Evolutionary conservation across 2,113 vertebrate genomes (phyloP), one percentile per base, ranked within the genome.

Genomic region (Eira barbara): DNA sequence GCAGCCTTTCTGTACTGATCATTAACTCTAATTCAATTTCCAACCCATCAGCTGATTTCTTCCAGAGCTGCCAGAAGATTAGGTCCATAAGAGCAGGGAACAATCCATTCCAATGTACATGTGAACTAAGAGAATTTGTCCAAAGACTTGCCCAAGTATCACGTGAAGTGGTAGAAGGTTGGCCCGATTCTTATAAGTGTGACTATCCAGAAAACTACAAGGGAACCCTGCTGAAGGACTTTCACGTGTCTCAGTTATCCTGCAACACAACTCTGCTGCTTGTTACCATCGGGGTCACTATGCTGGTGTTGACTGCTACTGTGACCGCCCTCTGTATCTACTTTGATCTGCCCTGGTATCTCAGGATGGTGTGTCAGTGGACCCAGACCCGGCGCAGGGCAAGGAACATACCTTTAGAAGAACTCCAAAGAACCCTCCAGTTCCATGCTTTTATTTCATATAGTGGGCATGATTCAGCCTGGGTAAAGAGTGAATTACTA

Each of bases 361-460:
- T 98, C 8, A 95, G 98, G 73, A 99, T 99, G 99, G 98, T 98
- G 10, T 99, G 98, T 98, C 99, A 99, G 97, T 99, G 99, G 99
- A 98, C 99, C n/a, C 99, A 98, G 96, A 99, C 98, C 6, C 99
- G 99, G 97, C 99, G 96, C 42, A 98, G 99, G 45, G 97, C 98
- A 6, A 95, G 98, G 98, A 98, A 87, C 10, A 5, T 2, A 13
- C 91, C 89, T 0, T 23, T 97, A 0, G 80, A 95, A 0, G 98
- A 99, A 57, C 98, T 98, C 67, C 96, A 98, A 45, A 74, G 59
- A 0, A 82, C 57, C 0, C 73, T 99, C 2, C 97, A 98, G 74
- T 99, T 99, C n/a, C 99, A 99, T 0, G 99, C 99, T 0, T 99
- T 99, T 89, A 80, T 99, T 69, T 99, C 99, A 4, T 99, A 99